Evolutionary conservation across 2,797 vertebrate species (phyloP).

Genomic region (Enoplosus armatus): DNA sequence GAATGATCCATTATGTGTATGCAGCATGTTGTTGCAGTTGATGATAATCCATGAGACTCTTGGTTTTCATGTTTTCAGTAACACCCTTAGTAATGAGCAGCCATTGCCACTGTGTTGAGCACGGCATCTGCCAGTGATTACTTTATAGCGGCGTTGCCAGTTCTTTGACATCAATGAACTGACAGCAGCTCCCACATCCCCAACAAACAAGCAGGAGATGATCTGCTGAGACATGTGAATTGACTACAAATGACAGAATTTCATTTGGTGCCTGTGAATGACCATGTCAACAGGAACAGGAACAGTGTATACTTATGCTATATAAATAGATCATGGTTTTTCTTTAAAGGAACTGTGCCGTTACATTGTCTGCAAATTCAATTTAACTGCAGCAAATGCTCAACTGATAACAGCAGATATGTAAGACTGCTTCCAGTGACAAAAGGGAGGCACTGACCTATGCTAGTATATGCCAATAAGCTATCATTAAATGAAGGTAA

Average conservation of each 20-base stretch:
- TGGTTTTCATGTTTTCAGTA: constrained; percentile 36
- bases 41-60: constrained; percentile 21
- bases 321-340: constrained; percentile 18
- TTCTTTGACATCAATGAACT: constrained; percentile 59
- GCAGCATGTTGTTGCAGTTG: constrained; percentile 2
- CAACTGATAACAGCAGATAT: not conserved
- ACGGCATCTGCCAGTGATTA: constrained; percentile 52
- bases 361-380: constrained; percentile 4
- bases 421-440: not conserved
- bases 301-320: not conserved
- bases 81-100: constrained; percentile 47
- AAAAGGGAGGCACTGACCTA: not conserved
- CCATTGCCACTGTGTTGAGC: constrained; percentile 35
- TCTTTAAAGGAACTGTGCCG: constrained; percentile 2
- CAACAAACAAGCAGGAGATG: constrained; percentile 44
- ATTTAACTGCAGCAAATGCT: constrained; percentile 4
- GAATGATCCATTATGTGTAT: constrained; percentile 8
- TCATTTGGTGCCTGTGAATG: constrained; percentile 34
- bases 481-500: not conserved
- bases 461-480: not conserved
- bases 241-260: constrained; percentile 34
- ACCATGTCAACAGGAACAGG: constrained; percentile 10
- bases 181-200: constrained; percentile 43
- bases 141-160: constrained; percentile 37
- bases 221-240: constrained; percentile 47